Conservation (phyloP, 2,113 vertebrate species). For the Zapornia atra region DNA sequence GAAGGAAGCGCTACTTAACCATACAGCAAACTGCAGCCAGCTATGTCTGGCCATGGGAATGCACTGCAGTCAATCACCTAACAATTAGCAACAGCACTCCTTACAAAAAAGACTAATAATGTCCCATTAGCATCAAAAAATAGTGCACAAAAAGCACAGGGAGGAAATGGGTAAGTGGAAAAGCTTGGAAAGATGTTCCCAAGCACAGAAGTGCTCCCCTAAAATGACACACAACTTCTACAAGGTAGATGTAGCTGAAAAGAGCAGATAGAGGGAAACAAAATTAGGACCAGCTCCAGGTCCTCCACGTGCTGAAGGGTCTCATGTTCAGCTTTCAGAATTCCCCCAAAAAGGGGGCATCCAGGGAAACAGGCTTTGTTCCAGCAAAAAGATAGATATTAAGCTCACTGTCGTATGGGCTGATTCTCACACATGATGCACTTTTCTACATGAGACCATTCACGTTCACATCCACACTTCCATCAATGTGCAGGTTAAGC, state of each 20-base stretch:
- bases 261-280: background rate
- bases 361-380: background rate
- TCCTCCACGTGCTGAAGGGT: rapidly evolving
- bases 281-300: background rate
- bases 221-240: background rate
- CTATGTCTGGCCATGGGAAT: background rate
- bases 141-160: background rate
- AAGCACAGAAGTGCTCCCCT: background rate
- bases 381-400: background rate
- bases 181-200: background rate
- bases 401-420: rapidly evolving
- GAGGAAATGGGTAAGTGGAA: background rate
- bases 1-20: background rate
- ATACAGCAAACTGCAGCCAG: background rate
- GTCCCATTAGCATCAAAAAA: background rate
- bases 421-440: background rate
- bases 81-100: background rate
- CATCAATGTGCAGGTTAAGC: background rate
- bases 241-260: background rate
- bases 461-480: background rate
- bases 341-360: background rate
- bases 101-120: background rate
- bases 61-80: background rate
- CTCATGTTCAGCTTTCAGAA: background rate
- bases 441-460: background rate